Conservation (phyloP, 2,113 vertebrate species). For the Hepsetus odoe region DNA sequence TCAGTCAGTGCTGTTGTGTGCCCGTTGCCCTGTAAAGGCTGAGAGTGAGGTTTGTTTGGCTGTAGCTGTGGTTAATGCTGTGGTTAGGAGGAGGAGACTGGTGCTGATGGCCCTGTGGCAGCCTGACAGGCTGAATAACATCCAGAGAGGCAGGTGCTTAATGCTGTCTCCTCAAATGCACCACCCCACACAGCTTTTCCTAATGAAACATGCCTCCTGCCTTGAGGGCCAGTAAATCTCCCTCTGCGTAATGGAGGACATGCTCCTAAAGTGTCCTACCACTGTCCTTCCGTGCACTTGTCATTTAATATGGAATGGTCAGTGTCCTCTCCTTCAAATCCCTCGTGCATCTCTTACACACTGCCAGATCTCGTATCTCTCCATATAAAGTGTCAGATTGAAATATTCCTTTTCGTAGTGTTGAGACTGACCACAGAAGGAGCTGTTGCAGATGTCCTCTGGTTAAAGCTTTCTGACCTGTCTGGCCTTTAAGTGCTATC, state of each 20-base stretch:
- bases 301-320: slow-evolving; percentile 28
- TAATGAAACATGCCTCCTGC: slow-evolving; percentile 12
- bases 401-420: background rate
- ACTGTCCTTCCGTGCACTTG: slow-evolving; percentile 3
- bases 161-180: slow-evolving; percentile 17
- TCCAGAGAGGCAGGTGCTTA: slow-evolving; percentile 15
- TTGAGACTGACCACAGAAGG: background rate
- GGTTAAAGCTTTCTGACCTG: slow-evolving; percentile 16
- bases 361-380: background rate
- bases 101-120: slow-evolving; percentile 7
- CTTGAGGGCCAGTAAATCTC: slow-evolving; percentile 34
- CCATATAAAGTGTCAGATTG: background rate
- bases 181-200: slow-evolving; percentile 16
- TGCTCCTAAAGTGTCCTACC: slow-evolving; percentile 22
- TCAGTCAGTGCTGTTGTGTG: background rate
- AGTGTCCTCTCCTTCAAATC: background rate
- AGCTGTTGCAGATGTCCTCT: background rate
- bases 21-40: slow-evolving; percentile 9
- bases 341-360: background rate
- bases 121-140: background rate
- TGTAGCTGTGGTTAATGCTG: slow-evolving; percentile 15
- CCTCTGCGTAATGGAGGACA: slow-evolving; percentile 31
- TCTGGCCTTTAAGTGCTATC: slow-evolving; percentile 21
- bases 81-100: slow-evolving; percentile 19
- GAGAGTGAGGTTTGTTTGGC: slow-evolving; percentile 15